Evolutionary conservation across 2,797 vertebrate genomes (phyloP).

Genomic region (Poecilia velifera): DNA sequence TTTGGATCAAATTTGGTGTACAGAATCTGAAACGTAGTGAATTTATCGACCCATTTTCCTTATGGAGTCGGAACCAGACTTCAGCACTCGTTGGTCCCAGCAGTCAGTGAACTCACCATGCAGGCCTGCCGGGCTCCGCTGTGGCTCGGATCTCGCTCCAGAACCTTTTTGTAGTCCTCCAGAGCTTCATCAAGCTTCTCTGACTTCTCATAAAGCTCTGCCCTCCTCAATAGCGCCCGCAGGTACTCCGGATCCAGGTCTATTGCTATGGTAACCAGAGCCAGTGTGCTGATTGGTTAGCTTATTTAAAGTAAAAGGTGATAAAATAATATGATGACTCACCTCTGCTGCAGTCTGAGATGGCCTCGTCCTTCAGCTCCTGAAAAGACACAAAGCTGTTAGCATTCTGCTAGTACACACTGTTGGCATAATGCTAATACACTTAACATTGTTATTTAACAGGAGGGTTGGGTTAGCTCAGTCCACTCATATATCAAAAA

Average conservation of each 20-base stretch:
- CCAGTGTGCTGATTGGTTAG: background rate
- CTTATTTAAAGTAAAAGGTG: background rate
- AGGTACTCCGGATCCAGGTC: slow-evolving; percentile 90
- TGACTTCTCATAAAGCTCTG: slow-evolving; percentile 92
- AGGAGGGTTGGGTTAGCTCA: too few species aligned
- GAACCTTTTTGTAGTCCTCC: slow-evolving; percentile 89
- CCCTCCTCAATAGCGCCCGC: slow-evolving; percentile 89
- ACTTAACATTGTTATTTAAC: background rate
- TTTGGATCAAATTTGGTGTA: background rate
- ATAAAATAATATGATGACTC: slow-evolving; percentile 32
- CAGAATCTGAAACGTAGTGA: background rate
- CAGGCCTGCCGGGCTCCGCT: slow-evolving; percentile 87
- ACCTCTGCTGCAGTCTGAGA: slow-evolving; percentile 94
- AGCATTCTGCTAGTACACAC: background rate
- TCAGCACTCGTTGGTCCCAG: background rate
- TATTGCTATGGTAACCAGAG: slow-evolving; percentile 80
- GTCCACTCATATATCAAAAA: too few species aligned
- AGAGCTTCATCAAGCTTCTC: slow-evolving; percentile 95
- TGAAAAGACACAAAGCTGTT: slow-evolving; percentile 56
- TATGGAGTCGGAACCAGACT: background rate
- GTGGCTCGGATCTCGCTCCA: slow-evolving; percentile 86
- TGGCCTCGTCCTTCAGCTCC: slow-evolving; percentile 89
- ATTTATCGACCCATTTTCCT: too few species aligned
- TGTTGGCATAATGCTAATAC: background rate
- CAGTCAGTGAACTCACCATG: slow-evolving; percentile 80